Evolutionary conservation across 2,113 vertebrate species (phyloP), one percentile per base, ranked within the genome.

Genomic region (Chrysochloris asiatica): DNA sequence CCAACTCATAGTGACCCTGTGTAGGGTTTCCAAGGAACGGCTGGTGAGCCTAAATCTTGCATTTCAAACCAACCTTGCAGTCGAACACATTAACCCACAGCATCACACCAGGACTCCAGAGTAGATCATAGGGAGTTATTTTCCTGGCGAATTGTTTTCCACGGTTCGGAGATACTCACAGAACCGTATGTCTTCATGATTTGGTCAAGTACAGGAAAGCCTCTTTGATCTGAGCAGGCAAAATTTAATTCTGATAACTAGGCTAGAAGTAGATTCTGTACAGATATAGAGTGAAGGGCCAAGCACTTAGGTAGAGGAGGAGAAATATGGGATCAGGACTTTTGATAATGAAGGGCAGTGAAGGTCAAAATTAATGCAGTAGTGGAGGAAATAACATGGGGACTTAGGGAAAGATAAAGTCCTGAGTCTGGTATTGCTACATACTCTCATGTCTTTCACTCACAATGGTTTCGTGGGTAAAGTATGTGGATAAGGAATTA

Each of bases 361-460:
- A 80, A 28, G n/a, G 28, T 77, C 43, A 13, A 16, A 45, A 36
- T 38, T 71, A 21, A 6, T 41, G 48, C 30, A 5, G 24, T 4
- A 14, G n/a, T 43, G 36, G n/a, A 47, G 30, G 30, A 48, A 26
- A 28, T 36, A 2, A 30, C 38, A 43, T 11, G 3, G 12, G 45
- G 11, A 9, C 28, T 2, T 5, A 36, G 59, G 52, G 28, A 41
- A 47, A 0, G 4, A 65, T 1, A 3, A 33, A 10, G 1, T 47
- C 12, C 17, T 56, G 6, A 2, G 2, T 28, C 24, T 30, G 30
- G 4, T 30, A 7, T 8, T 17, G 28, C 67, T 69, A 38, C 21
- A 10, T 30, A n/a, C 43, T 21, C 3, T 0, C 8, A 13, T 2
- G 1, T 36, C 52, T 47, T 13, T 2, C 19, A 9, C 50, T 22